These are phyloP conservation scores for Calephelis perditalis DNA, from an alignment of 2,888 invertebrate species.

Conservation along the genomic window DNA sequence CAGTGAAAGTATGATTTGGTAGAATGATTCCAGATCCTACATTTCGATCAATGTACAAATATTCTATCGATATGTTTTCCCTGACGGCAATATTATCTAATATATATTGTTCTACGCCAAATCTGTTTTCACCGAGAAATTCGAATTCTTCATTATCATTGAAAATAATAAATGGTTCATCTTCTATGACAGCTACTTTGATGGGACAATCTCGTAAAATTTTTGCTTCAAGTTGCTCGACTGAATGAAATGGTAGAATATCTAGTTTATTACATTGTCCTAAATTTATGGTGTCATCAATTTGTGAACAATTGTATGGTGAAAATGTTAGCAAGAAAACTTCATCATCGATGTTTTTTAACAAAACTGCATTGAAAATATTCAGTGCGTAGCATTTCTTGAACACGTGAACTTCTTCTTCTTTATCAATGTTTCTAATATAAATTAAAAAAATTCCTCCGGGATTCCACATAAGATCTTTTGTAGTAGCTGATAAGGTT, in stretches of 20 bases:
- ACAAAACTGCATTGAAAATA: slow-evolving; percentile 12
- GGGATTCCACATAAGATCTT: slow-evolving; percentile 29
- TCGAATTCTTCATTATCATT: slow-evolving; percentile 33
- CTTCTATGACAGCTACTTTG: slow-evolving; percentile 39
- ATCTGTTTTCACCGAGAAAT: slow-evolving; percentile 29
- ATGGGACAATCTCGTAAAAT: slow-evolving; percentile 38
- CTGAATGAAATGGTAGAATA: too few relatives aligned
- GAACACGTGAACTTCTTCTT: slow-evolving; percentile 3
- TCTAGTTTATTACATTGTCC: slow-evolving; percentile 1
- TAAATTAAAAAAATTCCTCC: slow-evolving; percentile 23
- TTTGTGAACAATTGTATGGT: neutral
- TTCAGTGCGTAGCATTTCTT: slow-evolving; percentile 1
- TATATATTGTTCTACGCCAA: slow-evolving; percentile 47
- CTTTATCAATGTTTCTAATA: neutral
- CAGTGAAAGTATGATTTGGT: slow-evolving; percentile 43
- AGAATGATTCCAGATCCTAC: slow-evolving; percentile 39
- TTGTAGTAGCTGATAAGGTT: slow-evolving; percentile 6
- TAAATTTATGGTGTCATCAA: neutral
- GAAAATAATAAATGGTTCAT: slow-evolving; percentile 40
- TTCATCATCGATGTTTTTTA: neutral
- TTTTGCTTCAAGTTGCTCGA: too few relatives aligned
- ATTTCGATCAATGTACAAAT: slow-evolving; percentile 29
- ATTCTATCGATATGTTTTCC: slow-evolving; percentile 37
- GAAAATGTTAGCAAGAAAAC: slow-evolving; percentile 7
- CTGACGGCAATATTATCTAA: slow-evolving; percentile 39